Percentiles rank a stretch among this genome's conserved stretches.
phyloP scores from a whole-genome alignment of 2,113 vertebrate genomes.

The Psettodes erumei region DNA sequence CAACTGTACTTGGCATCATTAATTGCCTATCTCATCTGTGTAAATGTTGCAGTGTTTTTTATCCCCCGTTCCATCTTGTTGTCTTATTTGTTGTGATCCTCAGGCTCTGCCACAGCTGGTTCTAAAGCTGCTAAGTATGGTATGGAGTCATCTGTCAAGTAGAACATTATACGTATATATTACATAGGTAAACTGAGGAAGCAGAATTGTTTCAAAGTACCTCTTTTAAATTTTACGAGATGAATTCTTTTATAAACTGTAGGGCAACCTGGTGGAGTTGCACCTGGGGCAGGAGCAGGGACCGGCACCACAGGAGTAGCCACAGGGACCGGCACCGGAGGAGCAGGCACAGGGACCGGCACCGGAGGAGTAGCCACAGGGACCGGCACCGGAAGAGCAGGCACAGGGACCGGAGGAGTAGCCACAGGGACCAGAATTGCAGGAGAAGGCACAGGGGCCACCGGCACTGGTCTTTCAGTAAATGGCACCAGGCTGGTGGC shows the following conservation, averaged over 20 bases:
- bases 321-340: not conserved
- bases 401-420: slow-evolving; percentile 37
- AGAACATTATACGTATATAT: not conserved
- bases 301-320: slow-evolving; percentile 39
- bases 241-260: slow-evolving; percentile 3
- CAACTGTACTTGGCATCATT: too few relatives aligned
- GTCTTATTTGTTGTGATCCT: slow-evolving; percentile 33
- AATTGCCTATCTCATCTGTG: too few relatives aligned
- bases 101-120: slow-evolving; percentile 67
- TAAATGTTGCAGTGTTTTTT: too few relatives aligned
- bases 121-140: slow-evolving; percentile 80
- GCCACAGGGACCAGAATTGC: not conserved
- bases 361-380: slow-evolving; percentile 43
- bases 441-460: slow-evolving; percentile 8
- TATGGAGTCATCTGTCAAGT: slow-evolving; percentile 41
- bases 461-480: too few relatives aligned
- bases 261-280: slow-evolving; percentile 67
- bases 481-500: too few relatives aligned
- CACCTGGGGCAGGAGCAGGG: slow-evolving; percentile 41
- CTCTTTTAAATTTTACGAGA: not conserved
- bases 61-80: too few relatives aligned
- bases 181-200: not conserved
- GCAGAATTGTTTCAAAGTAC: not conserved
- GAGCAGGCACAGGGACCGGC: not conserved
- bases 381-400: slow-evolving; percentile 36